A percentile compares a stretch with the other conserved stretches of the same genome.
Conservation (phyloP, 2,888 invertebrate genomes). For the Drosophila greeni region DNA sequence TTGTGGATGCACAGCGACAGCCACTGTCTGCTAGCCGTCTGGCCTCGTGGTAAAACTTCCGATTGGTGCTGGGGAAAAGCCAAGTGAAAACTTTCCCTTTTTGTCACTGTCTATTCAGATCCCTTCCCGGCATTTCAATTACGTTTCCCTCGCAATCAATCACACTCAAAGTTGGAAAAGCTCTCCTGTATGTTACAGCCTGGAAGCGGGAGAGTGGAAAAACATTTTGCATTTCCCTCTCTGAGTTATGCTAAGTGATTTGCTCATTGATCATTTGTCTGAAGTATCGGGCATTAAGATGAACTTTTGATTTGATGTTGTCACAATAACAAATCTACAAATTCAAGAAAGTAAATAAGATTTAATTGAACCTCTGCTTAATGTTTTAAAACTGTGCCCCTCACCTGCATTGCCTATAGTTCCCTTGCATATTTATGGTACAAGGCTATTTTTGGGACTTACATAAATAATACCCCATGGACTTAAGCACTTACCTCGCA, state of each 20-base stretch:
- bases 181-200: conserved; percentile 24
- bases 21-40: conserved; percentile 55
- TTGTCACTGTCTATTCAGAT: conserved; percentile 34
- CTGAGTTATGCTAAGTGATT: conserved; percentile 33
- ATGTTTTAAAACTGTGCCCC: no score
- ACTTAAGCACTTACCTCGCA: conserved; percentile 12
- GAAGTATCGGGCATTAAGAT: conserved; percentile 22
- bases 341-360: not conserved
- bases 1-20: conserved; percentile 36
- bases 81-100: conserved; percentile 65
- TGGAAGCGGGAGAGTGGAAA: conserved; percentile 34
- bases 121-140: conserved; percentile 56
- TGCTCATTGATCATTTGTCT: conserved; percentile 37
- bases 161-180: conserved; percentile 60
- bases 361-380: not conserved
- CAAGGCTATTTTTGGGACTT: not conserved
- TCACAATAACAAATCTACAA: not conserved
- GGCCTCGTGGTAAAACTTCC: conserved; percentile 27
- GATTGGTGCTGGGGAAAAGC: conserved; percentile 19
- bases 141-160: conserved; percentile 61
- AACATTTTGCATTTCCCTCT: conserved; percentile 43
- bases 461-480: conserved; percentile 41
- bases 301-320: conserved; percentile 27
- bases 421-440: not conserved
- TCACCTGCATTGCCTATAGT: not conserved